A percentile compares a stretch with the other conserved stretches of the same genome.
Conservation (phyloP, 2,888 invertebrate species). For the Meganola albula region DNA sequence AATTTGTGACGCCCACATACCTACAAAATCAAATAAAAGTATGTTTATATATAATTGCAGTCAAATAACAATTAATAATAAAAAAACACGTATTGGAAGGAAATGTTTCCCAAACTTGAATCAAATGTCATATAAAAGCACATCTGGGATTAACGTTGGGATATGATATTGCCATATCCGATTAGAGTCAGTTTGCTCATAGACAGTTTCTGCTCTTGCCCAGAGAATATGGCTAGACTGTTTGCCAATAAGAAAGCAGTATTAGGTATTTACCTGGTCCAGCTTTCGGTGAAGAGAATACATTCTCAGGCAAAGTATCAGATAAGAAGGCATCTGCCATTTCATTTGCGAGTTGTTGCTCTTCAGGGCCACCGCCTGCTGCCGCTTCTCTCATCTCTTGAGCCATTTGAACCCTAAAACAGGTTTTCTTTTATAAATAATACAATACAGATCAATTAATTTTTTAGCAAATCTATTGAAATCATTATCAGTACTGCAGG, state of each 20-base stretch:
- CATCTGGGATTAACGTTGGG: constrained; percentile 74
- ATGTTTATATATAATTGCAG: not conserved
- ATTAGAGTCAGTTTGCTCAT: constrained; percentile 65
- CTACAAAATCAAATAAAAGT: constrained; percentile 41
- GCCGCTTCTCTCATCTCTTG: constrained; percentile 99
- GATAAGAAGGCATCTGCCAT: constrained; percentile 98
- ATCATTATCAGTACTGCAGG: constrained; percentile 68
- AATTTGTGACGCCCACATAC: constrained; percentile 97
- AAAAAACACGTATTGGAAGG: constrained; percentile 1
- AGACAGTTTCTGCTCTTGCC: constrained; percentile 66
- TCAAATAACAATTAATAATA: not conserved
- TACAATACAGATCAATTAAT: not conserved
- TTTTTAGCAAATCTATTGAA: not conserved
- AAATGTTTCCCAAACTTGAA: constrained; percentile 67
- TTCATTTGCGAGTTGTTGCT: constrained; percentile 96
- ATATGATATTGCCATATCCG: constrained; percentile 67
- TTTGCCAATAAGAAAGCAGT: not conserved
- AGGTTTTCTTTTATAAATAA: constrained; percentile 2
- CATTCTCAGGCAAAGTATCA: constrained; percentile 94
- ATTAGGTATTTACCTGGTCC: constrained; percentile 77
- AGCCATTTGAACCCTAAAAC: constrained; percentile 92
- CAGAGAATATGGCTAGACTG: constrained; percentile 65
- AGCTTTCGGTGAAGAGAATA: constrained; percentile 97
- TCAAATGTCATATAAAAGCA: constrained; percentile 62
- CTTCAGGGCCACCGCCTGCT: constrained; percentile 87